Evolutionary conservation across 2,888 invertebrate genomes (phyloP), one percentile per base, ranked within the genome.

Genomic region (Drosophila emarginata): DNA sequence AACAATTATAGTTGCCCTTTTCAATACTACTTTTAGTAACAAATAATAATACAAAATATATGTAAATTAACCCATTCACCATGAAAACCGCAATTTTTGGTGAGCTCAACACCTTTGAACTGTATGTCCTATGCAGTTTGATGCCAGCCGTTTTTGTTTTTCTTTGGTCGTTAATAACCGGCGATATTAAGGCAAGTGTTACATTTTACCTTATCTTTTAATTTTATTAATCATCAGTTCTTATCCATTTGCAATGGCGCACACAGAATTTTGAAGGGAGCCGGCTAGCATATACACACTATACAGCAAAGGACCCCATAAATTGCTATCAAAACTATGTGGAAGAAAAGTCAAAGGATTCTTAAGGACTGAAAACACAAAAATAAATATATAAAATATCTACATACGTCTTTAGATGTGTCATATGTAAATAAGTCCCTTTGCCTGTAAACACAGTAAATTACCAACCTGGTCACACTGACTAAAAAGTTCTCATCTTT

Each of bases 241-340:
- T 32, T 14, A 40, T 12, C 11, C 58, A 7, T 45, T 12, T 39
- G 6, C 5, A 21, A 53, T 15, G 0, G 12, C 7, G 5, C 15
- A 40, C 70, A 0, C 56, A 91, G 91, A 91, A 91, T 54, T 91
- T 91, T 61, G 64, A 70, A 15, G 74, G 67, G 12, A 91, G 91
- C 64, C 80, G 76, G 15, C 54, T 59, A 36, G 76, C 83, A 0
- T 89, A 76, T 64, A 74, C 78, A 2, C 76, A 74, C 1, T 91
- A 71, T 52, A 72, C 77, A 0, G 91, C 91, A 1, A 77, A 78
- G 59, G 91, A 91, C 66, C 90, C 90, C 0, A 65, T 91, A 2
- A 91, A 91, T 66, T 91, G 91, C 53, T 91, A 91, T 65, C 91
- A 91, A 75, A 74, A 86, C 18, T 91, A 78, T 64, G 50, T 62